phyloP scores from a whole-genome alignment of 2,888 invertebrate genomes.

The Xestobium rufovillosum region DNA sequence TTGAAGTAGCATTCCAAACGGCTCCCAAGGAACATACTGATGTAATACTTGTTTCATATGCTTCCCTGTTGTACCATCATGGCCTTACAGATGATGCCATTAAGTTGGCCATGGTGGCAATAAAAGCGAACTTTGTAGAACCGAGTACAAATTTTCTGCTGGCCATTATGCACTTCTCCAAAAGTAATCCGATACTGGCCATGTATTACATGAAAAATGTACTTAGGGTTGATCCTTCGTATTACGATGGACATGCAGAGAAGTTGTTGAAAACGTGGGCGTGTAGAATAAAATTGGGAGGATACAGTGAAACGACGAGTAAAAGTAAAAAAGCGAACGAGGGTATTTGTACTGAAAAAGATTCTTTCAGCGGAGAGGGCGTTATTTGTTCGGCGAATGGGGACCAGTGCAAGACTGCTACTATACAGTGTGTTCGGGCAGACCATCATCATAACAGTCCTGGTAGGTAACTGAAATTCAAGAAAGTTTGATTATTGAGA shows the following conservation, averaged over 20 bases:
- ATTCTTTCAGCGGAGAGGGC: constrained; percentile 33
- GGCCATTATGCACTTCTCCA: constrained; percentile 56
- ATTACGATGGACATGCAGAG: constrained; percentile 47
- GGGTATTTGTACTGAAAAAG: constrained; percentile 31
- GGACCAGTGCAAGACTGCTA: constrained; percentile 38
- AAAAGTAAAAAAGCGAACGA: too few relatives aligned
- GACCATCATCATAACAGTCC: constrained; percentile 13
- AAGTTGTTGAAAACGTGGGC: constrained; percentile 48
- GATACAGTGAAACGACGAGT: constrained; percentile 25
- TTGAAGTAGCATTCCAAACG: constrained; percentile 53
- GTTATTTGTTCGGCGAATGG: constrained; percentile 39
- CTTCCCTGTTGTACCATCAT: constrained; percentile 59
- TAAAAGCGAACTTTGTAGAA: constrained; percentile 56
- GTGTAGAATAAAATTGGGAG: constrained; percentile 43
- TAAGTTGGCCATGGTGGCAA: constrained; percentile 53
- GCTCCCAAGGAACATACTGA: constrained; percentile 55
- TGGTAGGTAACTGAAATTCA: neutral
- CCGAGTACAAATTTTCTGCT: constrained; percentile 65
- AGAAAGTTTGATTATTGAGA: too few relatives aligned
- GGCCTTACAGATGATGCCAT: constrained; percentile 60
- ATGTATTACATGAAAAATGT: constrained; percentile 56
- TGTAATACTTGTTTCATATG: constrained; percentile 60
- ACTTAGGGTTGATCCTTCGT: constrained; percentile 48
- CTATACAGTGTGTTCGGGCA: constrained; percentile 36
- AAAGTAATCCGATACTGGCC: constrained; percentile 54